A percentile compares a stretch with the other conserved stretches of the same genome.
Evolutionary conservation across 2,888 invertebrate genomes (phyloP).

Genomic region (Ceraclea dissimilis): DNA sequence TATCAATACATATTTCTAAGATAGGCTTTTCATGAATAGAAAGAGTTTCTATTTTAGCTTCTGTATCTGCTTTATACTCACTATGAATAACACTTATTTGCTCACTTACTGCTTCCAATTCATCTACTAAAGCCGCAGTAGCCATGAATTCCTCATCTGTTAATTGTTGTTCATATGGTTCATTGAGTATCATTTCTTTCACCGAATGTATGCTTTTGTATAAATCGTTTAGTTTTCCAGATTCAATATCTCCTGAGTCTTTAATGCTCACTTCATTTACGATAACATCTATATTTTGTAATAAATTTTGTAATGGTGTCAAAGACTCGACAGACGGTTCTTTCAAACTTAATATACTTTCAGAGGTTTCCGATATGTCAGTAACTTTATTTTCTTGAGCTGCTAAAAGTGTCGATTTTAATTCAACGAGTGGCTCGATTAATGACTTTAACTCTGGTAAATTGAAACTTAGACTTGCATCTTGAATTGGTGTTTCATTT

Average conservation of each 20-base stretch:
- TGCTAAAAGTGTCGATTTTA: neutral
- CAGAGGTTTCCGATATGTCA: too few species aligned
- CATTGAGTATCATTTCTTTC: conserved; percentile 32
- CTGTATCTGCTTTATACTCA: neutral
- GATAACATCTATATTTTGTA: too few species aligned
- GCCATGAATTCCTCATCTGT: neutral
- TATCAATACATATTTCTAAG: conserved; percentile 23
- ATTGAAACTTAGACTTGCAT: too few species aligned
- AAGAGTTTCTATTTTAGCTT: conserved; percentile 12
- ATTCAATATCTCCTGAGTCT: neutral
- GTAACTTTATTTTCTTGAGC: neutral
- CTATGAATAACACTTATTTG: neutral
- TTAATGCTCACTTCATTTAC: neutral
- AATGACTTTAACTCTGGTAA: neutral
- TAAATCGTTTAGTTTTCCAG: neutral
- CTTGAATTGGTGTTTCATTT: too few species aligned
- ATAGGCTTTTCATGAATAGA: neutral
- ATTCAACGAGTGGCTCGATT: neutral
- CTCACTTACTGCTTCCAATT: neutral
- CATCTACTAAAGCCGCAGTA: neutral
- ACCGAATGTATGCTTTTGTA: conserved; percentile 35
- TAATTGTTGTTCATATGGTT: conserved; percentile 26
- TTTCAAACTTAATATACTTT: too few species aligned
- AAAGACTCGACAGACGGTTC: too few species aligned
- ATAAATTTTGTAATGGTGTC: too few species aligned